Conservation (phyloP, 2,888 invertebrate species). For the Parapristionchus giblindavisi region DNA sequence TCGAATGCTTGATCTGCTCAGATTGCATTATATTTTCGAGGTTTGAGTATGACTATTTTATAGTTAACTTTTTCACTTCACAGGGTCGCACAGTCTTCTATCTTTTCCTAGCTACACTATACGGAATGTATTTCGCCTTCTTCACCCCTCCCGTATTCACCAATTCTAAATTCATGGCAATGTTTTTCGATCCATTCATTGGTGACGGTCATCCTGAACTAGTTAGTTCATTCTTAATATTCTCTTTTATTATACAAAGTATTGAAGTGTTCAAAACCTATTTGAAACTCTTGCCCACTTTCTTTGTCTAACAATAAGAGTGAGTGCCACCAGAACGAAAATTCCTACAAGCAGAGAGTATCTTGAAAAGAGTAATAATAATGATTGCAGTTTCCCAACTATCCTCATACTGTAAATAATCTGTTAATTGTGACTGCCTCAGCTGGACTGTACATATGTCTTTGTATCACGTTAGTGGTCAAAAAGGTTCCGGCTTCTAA, state of each 20-base stretch:
- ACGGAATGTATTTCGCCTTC: slow-evolving; percentile 28
- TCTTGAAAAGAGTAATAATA: neutral
- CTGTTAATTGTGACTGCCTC: slow-evolving; percentile 29
- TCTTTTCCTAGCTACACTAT: neutral
- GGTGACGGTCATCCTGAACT: neutral
- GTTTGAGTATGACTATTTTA: neutral
- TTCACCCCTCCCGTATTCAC: slow-evolving; percentile 30
- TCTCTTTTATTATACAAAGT: neutral
- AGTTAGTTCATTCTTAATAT: neutral
- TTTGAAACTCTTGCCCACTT: neutral
- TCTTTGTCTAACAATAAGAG: too few relatives aligned
- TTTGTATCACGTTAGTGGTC: slow-evolving; percentile 5
- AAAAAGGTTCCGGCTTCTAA: slow-evolving; percentile 16
- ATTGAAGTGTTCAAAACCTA: too few relatives aligned
- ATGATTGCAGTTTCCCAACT: neutral
- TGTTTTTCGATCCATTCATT: slow-evolving; percentile 36
- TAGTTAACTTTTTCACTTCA: neutral
- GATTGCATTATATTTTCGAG: neutral
- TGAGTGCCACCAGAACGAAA: too few relatives aligned
- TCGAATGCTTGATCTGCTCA: slow-evolving; percentile 20
- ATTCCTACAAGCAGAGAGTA: neutral
- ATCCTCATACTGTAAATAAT: slow-evolving; percentile 29
- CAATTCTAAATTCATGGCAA: neutral
- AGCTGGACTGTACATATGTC: slow-evolving; percentile 6
- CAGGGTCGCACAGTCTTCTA: neutral